These are phyloP conservation scores for Neolamprologus brichardi DNA, from an alignment of 2,113 vertebrate species.

Conservation along the genomic window DNA sequence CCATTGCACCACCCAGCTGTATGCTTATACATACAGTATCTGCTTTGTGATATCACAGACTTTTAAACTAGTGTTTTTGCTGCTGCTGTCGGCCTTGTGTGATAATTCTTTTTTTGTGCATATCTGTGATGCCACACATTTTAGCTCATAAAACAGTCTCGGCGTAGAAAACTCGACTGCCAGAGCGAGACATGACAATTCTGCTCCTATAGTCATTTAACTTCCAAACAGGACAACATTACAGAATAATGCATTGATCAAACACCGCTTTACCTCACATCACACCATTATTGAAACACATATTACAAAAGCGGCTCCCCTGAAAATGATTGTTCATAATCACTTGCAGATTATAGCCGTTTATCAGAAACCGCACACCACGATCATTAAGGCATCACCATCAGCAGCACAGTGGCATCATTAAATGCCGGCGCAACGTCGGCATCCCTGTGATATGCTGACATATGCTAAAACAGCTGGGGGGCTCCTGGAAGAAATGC, in stretches of 20 bases:
- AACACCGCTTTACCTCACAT: not conserved
- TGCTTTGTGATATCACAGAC: not conserved
- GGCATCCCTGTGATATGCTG: not conserved
- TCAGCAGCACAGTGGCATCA: not conserved
- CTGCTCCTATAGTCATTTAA: not conserved
- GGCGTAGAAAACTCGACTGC: not conserved
- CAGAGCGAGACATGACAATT: not conserved
- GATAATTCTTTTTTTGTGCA: constrained; percentile 3
- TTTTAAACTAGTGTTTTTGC: not conserved
- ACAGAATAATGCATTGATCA: not conserved
- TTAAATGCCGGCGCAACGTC: constrained; percentile 3
- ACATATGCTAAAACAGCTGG: constrained; percentile 32
- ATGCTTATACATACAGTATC: not conserved
- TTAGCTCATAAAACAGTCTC: not conserved
- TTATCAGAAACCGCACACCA: constrained; percentile 4
- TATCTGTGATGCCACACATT: not conserved
- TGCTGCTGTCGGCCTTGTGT: not conserved
- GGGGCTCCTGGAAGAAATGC: not conserved
- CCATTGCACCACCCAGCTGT: not conserved
- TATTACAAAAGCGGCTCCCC: not conserved
- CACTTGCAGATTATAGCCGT: not conserved
- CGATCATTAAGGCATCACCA: constrained; percentile 13
- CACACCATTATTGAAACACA: not conserved
- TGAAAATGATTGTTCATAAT: not conserved
- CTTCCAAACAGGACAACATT: not conserved